Base-by-base conservation (phyloP, 2,797 vertebrate species). In the Bufotes viridis region DNA sequence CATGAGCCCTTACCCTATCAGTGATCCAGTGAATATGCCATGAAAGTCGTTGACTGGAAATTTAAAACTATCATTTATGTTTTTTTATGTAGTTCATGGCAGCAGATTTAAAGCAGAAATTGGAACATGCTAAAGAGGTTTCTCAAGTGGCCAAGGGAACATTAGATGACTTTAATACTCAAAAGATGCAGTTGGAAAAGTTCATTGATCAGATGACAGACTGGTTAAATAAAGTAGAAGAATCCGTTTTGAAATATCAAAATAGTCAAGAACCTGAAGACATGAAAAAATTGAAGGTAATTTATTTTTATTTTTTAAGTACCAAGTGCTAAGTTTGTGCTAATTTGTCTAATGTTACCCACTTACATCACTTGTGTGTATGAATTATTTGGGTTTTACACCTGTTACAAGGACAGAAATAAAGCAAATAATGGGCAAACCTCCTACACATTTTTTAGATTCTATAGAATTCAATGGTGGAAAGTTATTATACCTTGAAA, bases 21-120 rank as follows among this genome's bases (percentile, higher is more conserved):
- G 8, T 42, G 70, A 53, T 51, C 9, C 18, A 22, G 20, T 51
- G 1, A 7, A 75, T 51, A 0, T 51, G 10, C 42, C 72, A 51
- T 20, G 3, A 15, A 34, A 34, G 69, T 72, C 7, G 1, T 22
- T 20, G 2, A 18, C 7, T 4, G 18, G 10, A 76, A 14, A n/a
- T 51, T 51, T 3, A 29, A 24, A 80, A 80, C 15, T 67, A 34
- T 29, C 57, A 17, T 65, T 63, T 65, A 60, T 75, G 5, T 67
- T 82, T 82, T 34, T 3, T 24, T 14, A 26, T 74, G 18, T 92
- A 99, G 98, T 97, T 97, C 86, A 92, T 98, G 91, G 96, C 97
- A 92, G 96, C 95, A 29, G 97, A 98, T 91, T 93, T 99, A 90
- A 96, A 92, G 92, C 97, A 97, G 94, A 98, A 98, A 90, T 90